These are phyloP conservation scores for Eupithecia tripunctaria DNA, from an alignment of 2,888 invertebrate genomes.

Conservation along the genomic window DNA sequence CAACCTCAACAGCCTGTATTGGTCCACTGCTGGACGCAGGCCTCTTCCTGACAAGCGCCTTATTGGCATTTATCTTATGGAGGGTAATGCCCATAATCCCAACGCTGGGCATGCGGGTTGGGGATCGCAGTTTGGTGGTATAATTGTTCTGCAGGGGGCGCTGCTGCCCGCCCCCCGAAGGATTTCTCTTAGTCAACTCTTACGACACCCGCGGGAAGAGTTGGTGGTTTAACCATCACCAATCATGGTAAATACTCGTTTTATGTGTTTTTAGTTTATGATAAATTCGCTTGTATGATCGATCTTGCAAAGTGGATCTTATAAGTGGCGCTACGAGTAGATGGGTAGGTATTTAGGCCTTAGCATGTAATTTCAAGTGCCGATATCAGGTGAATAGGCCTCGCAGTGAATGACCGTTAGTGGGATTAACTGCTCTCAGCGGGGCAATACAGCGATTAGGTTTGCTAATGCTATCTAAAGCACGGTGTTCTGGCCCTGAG, in stretches of 20 bases:
- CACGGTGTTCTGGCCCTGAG: conserved; percentile 34
- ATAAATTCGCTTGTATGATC: background rate
- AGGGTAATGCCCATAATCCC: no score
- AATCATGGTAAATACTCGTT: background rate
- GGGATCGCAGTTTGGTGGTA: no score
- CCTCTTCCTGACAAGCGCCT: no score
- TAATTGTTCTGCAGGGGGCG: no score
- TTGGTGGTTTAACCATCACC: no score
- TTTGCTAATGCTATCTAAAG: conserved; percentile 64
- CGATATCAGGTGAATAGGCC: conserved; percentile 23
- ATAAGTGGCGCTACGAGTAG: background rate
- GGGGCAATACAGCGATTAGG: conserved; percentile 72
- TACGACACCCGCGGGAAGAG: no score
- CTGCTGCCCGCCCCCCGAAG: no score
- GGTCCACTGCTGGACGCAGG: no score
- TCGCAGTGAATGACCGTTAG: conserved; percentile 50
- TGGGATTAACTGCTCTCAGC: conserved; percentile 64
- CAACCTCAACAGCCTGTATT: no score
- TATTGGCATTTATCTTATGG: no score
- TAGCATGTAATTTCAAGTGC: background rate
- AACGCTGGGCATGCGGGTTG: no score
- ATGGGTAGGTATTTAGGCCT: background rate
- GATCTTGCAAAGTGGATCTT: background rate
- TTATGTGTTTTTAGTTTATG: background rate
- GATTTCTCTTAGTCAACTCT: no score